Evolutionary conservation across 2,888 invertebrate genomes (phyloP), one percentile per base, ranked within the genome.

Genomic region (Cerceris rybyensis): DNA sequence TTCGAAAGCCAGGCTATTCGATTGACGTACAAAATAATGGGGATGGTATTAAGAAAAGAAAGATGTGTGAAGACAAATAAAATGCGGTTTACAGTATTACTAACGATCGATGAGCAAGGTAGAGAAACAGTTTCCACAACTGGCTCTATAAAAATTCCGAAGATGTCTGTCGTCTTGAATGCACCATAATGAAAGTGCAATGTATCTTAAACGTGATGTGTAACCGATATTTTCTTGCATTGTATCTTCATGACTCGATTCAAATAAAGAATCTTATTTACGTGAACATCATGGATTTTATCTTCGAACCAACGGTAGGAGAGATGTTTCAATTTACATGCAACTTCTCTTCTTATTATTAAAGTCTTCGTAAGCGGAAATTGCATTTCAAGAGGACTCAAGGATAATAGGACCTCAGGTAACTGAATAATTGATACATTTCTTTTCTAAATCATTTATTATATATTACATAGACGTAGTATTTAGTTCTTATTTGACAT

Each of bases 161-260:
- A 46, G 42, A 75, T 78, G 64, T 71, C 59, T 70, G 65, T 81
- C 70, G 55, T 71, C 60, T 70, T 74, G 13, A 70, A 42, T 70
- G 63, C 68, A 46, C 58, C 70, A 59, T 80, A 80, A 80, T 80
- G 52, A 83, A 75, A 80, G 79, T 75, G 61, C 70, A 81, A 84
- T 83, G 80, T 88, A 80, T 88, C 76, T 76, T 86, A 86, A 86
- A 86, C 88, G 86, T 89, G 76, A 86, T 83, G 86, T 89, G 78
- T 81, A 86, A 84, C 79, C 81, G 84, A 86, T 87, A 88, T 88
- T 89, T 88, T 88, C 86, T 84, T 87, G 87, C 87, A 84, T 86
- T 87, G 88, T 88, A 88, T 79, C 81, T 75, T 72, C 60, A 69
- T 86, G 69, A 84, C 82, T 81, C 76, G 28, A 81, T 81, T 73